These are phyloP conservation scores for Baryphthengus martii DNA, from an alignment of 2,113 vertebrate species.

Conservation along the genomic window DNA sequence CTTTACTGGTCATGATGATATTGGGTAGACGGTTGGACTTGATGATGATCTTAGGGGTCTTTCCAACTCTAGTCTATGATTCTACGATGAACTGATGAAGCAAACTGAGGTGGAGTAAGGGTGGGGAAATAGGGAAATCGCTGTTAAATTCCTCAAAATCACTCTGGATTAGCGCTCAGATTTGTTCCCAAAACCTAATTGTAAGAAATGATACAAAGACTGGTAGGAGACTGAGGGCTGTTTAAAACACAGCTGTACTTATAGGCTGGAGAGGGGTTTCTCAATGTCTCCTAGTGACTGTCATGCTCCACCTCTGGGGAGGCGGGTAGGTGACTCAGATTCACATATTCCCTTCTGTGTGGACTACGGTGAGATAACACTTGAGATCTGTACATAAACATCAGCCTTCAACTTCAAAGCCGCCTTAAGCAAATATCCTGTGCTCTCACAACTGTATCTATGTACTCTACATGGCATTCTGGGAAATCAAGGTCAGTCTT, in stretches of 20 bases:
- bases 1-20: too few relatives aligned
- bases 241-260: not conserved
- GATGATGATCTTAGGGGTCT: too few relatives aligned
- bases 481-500: not conserved
- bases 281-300: not conserved
- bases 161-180: not conserved
- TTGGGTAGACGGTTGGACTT: too few relatives aligned
- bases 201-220: not conserved
- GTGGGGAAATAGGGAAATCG: not conserved
- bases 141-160: not conserved
- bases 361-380: too few relatives aligned
- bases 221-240: not conserved
- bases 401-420: too few relatives aligned
- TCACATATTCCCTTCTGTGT: too few relatives aligned
- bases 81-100: not conserved
- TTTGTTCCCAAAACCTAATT: not conserved
- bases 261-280: not conserved
- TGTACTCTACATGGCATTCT: not conserved
- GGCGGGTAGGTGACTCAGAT: too few relatives aligned
- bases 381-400: too few relatives aligned
- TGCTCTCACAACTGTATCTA: not conserved
- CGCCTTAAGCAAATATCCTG: too few relatives aligned
- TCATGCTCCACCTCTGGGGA: too few relatives aligned
- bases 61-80: too few relatives aligned
- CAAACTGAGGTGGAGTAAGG: accelerated